Evolutionary conservation across 2,113 vertebrate genomes (phyloP), one percentile per base, ranked within the genome.

Genomic region (Xiphias gladius): DNA sequence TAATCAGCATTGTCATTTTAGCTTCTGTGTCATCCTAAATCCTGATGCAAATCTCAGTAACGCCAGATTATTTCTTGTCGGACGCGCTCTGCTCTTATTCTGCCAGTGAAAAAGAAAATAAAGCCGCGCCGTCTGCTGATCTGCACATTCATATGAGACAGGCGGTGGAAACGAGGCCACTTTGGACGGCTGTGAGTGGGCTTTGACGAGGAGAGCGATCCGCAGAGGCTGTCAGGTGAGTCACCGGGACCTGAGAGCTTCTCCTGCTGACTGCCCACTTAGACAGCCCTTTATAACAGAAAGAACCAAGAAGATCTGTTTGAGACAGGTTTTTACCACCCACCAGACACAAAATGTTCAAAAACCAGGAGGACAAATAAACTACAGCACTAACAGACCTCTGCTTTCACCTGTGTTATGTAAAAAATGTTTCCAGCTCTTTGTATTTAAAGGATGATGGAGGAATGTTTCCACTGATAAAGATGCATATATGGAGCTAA

Each of bases 181-280:
- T 87, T 88, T 54, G 71, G 82, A 81, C 35, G 41, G 61, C 80
- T 73, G 88, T 90, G 92, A 91, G 90, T 93, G 89, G 89, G 89
- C 81, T 89, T 63, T 87, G 83, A 87, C 22, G 14, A 85, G 80
- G 61, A 89, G 79, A 76, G 64, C 73, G 79, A 88, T 76, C 76
- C 84, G 88, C 2, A 55, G 84, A 87, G 83, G 82, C 89, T 86
- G 86, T 76, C 83, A 89, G 91, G 90, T 93, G 93, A 94, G 83
- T 93, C 93, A 94, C 63, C 11, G 14, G 55, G 82, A 91, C 80
- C 87, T 71, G 71, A 89, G 72, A 89, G 84, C 76, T 75, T 86
- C 76, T 90, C 65, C 73, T 14, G 69, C 61, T 63, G 75, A 66
- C 88, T 88, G 84, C 91, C 86, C 89, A 94, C 91, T 87, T 83